Conservation (phyloP, 2,888 invertebrate species). For the Sialis lutaria region DNA sequence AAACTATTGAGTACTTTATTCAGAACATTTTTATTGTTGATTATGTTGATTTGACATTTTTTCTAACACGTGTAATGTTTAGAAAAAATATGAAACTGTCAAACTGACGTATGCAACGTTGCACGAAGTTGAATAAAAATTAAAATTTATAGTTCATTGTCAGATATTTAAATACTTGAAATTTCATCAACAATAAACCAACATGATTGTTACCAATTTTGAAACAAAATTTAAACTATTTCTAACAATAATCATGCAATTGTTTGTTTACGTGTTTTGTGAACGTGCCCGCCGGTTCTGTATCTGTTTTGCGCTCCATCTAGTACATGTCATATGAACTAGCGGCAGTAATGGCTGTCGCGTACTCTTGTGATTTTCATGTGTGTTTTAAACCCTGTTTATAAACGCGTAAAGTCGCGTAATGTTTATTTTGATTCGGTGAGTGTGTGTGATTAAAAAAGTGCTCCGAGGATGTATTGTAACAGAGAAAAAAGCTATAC, state of each 20-base stretch:
- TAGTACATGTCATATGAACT: conserved; percentile 18
- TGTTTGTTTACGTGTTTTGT: not conserved
- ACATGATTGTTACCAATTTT: too few species aligned
- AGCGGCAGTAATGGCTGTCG: conserved; percentile 25
- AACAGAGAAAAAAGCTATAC: conserved; percentile 56
- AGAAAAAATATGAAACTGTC: not conserved
- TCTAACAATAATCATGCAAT: not conserved
- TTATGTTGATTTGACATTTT: conserved; percentile 7
- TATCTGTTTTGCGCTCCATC: conserved; percentile 15
- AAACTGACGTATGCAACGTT: not conserved
- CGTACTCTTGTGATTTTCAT: conserved; percentile 8
- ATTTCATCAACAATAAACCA: too few species aligned
- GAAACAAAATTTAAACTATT: too few species aligned
- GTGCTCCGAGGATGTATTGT: conserved; percentile 39
- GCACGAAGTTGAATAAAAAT: not conserved
- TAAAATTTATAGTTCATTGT: too few species aligned
- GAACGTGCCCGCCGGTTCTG: not conserved
- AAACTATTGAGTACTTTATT: not conserved
- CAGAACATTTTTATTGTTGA: conserved; percentile 2
- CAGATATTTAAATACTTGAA: too few species aligned
- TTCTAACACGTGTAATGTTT: conserved; percentile 4
- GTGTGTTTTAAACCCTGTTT: conserved; percentile 6
- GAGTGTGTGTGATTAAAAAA: conserved; percentile 20
- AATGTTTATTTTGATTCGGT: conserved; percentile 39
- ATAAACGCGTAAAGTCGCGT: conserved; percentile 16